These are phyloP conservation scores for Syrphus vitripennis DNA, from an alignment of 2,888 invertebrate genomes.

Conservation along the genomic window DNA sequence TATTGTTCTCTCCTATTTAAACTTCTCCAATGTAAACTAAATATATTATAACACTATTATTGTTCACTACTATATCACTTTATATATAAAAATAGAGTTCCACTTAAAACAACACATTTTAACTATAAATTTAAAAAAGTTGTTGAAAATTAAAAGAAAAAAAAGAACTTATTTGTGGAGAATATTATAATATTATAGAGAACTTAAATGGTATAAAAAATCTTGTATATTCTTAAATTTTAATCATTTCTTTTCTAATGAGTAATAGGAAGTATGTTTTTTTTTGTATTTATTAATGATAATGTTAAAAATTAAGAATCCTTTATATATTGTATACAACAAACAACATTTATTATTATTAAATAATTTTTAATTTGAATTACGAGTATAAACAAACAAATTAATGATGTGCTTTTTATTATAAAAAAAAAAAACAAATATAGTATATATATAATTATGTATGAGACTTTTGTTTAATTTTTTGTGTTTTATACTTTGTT, in stretches of 20 bases:
- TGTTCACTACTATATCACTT: conserved; percentile 54
- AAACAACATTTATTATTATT: conserved; percentile 40
- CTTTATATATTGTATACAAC: conserved; percentile 57
- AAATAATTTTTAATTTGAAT: conserved; percentile 59
- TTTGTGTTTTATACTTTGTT: conserved; percentile 12
- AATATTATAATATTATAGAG: conserved; percentile 11
- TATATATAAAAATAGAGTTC: conserved; percentile 60
- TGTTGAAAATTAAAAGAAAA: conserved; percentile 15
- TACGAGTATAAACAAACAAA: conserved; percentile 48
- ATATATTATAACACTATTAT: conserved; percentile 18
- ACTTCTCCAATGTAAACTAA: conserved; percentile 32
- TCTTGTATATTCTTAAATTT: conserved; percentile 66
- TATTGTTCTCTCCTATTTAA: conserved; percentile 5
- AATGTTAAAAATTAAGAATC: conserved; percentile 61
- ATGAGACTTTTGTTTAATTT: conserved; percentile 16
- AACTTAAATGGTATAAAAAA: conserved; percentile 35
- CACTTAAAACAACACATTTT: conserved; percentile 42
- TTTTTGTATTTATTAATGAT: conserved; percentile 68
- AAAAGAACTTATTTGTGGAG: conserved; percentile 33
- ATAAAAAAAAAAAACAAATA: conserved; percentile 22
- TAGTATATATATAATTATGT: conserved; percentile 19
- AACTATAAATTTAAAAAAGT: not conserved
- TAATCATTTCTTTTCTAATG: conserved; percentile 49
- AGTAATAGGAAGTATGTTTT: conserved; percentile 48
- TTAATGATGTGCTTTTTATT: conserved; percentile 66